These are phyloP conservation scores for Nephrotoma flavescens DNA, from an alignment of 2,888 invertebrate species.

Conservation along the genomic window DNA sequence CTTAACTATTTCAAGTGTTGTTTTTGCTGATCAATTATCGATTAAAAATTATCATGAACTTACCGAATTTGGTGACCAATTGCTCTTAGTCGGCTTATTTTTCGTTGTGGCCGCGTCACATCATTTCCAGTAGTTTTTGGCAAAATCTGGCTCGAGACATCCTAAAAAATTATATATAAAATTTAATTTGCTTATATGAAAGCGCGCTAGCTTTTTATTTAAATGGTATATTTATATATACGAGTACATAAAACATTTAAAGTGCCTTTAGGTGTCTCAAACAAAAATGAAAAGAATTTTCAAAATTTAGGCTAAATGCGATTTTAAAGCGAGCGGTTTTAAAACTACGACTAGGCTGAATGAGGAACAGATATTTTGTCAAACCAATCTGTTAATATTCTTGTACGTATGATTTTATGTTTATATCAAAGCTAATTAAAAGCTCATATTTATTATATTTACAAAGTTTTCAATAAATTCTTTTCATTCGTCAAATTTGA, in stretches of 20 bases:
- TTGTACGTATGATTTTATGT: too few species aligned
- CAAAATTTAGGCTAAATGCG: neutral
- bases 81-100: constrained; percentile 52
- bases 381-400: too few species aligned
- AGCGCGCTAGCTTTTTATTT: neutral
- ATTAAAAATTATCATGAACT: neutral
- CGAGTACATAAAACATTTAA: neutral
- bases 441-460: neutral
- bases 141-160: constrained; percentile 43
- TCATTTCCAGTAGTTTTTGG: constrained; percentile 40
- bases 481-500: neutral
- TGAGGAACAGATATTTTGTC: too few species aligned
- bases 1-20: too few species aligned
- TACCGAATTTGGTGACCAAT: constrained; percentile 68
- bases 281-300: neutral
- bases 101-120: constrained; percentile 38
- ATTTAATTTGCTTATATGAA: neutral
- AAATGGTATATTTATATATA: neutral
- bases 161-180: constrained; percentile 28
- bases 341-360: too few species aligned
- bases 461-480: neutral
- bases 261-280: neutral
- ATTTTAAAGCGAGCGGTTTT: neutral
- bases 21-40: too few species aligned
- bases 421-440: neutral